These are phyloP conservation scores for Cephalopterus ornatus DNA, from an alignment of 2,113 vertebrate species.

Conservation along the genomic window DNA sequence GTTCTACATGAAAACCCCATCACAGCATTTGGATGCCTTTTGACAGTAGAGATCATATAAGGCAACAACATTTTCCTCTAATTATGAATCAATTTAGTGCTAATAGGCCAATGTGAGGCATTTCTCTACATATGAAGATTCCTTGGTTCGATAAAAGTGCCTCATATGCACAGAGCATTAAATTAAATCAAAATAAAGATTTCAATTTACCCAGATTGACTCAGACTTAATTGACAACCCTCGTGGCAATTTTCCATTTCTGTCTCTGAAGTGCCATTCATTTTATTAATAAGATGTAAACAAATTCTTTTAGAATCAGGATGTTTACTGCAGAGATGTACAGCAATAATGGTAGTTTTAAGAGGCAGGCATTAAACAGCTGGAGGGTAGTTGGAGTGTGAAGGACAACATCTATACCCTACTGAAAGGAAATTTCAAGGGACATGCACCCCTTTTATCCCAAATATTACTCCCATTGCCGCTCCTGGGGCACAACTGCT, in stretches of 20 bases:
- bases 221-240: slow-evolving; percentile 44
- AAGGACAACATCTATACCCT: background rate
- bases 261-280: slow-evolving; percentile 33
- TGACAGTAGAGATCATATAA: background rate
- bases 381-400: background rate
- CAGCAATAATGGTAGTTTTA: background rate
- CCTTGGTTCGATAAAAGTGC: background rate
- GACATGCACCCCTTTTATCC: background rate
- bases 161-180: slow-evolving; percentile 18
- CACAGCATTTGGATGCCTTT: background rate
- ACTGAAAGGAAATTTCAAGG: background rate
- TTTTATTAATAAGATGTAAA: slow-evolving; percentile 55
- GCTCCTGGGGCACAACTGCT: background rate
- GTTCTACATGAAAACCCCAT: background rate
- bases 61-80: slow-evolving; percentile 25
- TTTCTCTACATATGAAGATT: background rate
- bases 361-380: background rate
- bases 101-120: slow-evolving; percentile 25
- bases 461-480: background rate
- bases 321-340: slow-evolving; percentile 26
- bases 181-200: slow-evolving; percentile 54
- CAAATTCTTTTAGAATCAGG: slow-evolving; percentile 10
- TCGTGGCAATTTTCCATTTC: slow-evolving; percentile 25
- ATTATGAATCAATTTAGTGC: slow-evolving; percentile 38
- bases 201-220: slow-evolving; percentile 40